Evolutionary conservation across 92 coral and sea anemone genomes (phyloP), one percentile per base, ranked within the genome.

Genomic region (Muricea muricata): DNA sequence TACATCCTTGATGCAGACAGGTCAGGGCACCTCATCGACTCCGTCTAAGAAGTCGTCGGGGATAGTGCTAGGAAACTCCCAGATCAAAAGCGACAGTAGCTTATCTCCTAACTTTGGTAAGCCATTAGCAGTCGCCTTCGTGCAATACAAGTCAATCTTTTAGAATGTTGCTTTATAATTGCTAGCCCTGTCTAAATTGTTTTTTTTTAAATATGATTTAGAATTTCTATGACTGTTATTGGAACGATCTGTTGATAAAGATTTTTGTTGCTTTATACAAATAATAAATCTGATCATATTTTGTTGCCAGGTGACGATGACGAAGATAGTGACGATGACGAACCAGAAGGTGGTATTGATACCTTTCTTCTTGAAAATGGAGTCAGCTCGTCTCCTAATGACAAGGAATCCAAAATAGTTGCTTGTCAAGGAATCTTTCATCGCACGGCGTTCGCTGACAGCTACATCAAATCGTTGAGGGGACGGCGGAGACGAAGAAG

Each of bases 371-470:
- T 26, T 25, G 41, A 52, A 52, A 24, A 75, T 21, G 80, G 80
- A 26, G 80, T 75, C 41, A 75, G 17, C 20, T 31, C 39, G 25
- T 9, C 35, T 5, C 10, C 25, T 7, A 6, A 31, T 8, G 28
- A 57, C 25, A 14, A 10, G 6, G 80, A 75, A 32, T 75, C 65
- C 17, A 75, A 75, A 37, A 47, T 75, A 65, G 23, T 18, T 20
- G 80, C 80, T 12, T 75, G 80, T 47, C 65, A 50, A 17, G 80
- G 80, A 23, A 65, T 75, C 7, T 75, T 75, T 23, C 63, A 75
- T 30, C 65, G 65, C 7, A 75, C 48, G 23, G 35, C 80, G 3
- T 75, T 75, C 40, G n/a, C 21, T 28, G 79, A 73, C 48, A 28
- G 33, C 1, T 52, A 75, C 65, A 18, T 75, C 15, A 47, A 31